Percentiles rank a stretch among this genome's conserved stretches.
These are phyloP conservation scores for Brachirus orientalis DNA, from an alignment of 2,113 vertebrate species.

Conservation along the genomic window DNA sequence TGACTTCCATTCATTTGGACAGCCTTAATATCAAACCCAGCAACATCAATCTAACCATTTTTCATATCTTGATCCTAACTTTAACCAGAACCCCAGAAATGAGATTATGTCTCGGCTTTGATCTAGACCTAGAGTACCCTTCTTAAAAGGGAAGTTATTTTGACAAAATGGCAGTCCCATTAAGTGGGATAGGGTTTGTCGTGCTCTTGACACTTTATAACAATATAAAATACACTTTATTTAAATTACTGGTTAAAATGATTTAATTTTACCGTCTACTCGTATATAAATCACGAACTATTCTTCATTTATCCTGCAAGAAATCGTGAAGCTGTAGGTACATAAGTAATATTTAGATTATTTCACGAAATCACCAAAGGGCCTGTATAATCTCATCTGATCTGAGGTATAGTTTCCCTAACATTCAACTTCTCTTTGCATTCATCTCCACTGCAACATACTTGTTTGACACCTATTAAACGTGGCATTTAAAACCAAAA, in stretches of 20 bases:
- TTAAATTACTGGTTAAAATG: no score
- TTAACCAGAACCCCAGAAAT: no score
- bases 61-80: no score
- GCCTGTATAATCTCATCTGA: slow-evolving; percentile 36
- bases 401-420: slow-evolving; percentile 12
- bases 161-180: slow-evolving; percentile 58
- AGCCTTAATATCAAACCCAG: neutral
- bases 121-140: no score
- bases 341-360: neutral
- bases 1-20: neutral
- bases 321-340: no score
- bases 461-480: neutral
- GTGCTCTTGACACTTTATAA: neutral
- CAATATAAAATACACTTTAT: neutral
- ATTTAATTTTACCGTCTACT: neutral
- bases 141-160: no score
- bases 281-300: no score
- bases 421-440: neutral
- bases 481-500: neutral
- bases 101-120: no score
- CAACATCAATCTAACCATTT: neutral
- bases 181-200: slow-evolving; percentile 13
- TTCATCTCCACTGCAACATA: slow-evolving; percentile 1
- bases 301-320: no score
- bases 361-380: neutral